Evolutionary conservation across 2,797 vertebrate species (phyloP).

Genomic region (Alectoris magna): DNA sequence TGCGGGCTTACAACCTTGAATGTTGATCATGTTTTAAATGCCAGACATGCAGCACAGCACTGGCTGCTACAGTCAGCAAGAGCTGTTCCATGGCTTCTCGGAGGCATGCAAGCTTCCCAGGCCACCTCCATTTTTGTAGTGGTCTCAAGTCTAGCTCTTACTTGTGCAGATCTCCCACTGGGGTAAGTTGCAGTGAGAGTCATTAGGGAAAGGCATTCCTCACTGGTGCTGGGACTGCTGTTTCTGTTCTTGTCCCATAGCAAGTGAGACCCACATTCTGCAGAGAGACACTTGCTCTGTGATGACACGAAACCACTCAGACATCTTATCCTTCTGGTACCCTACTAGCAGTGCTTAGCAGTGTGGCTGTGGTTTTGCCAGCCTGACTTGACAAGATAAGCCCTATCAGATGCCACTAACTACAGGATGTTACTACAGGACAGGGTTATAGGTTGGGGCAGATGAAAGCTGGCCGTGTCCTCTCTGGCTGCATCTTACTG

Average conservation of each 20-base stretch:
- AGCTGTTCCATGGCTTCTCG: fast-evolving
- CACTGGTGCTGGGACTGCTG: fast-evolving
- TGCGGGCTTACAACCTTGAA: neutral
- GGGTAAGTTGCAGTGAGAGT: fast-evolving
- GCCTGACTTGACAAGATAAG: neutral
- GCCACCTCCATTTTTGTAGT: neutral
- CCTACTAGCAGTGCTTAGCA: neutral
- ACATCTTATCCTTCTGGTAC: neutral
- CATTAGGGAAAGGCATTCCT: neutral
- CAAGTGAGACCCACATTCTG: neutral
- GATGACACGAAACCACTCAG: fast-evolving
- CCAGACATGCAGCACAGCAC: fast-evolving
- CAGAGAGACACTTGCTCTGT: neutral
- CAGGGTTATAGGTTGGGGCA: neutral
- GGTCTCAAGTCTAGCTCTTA: neutral
- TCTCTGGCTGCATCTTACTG: neutral
- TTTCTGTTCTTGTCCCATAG: neutral
- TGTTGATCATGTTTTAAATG: neutral
- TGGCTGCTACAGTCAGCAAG: fast-evolving
- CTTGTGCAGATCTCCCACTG: neutral
- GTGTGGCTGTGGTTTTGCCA: neutral
- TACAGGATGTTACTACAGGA: neutral
- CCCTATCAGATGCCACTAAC: fast-evolving
- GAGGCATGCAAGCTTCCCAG: neutral
- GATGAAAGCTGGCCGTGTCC: neutral